Base-by-base conservation (phyloP, 2,797 vertebrate genomes). In the Smutsia temminckii region DNA sequence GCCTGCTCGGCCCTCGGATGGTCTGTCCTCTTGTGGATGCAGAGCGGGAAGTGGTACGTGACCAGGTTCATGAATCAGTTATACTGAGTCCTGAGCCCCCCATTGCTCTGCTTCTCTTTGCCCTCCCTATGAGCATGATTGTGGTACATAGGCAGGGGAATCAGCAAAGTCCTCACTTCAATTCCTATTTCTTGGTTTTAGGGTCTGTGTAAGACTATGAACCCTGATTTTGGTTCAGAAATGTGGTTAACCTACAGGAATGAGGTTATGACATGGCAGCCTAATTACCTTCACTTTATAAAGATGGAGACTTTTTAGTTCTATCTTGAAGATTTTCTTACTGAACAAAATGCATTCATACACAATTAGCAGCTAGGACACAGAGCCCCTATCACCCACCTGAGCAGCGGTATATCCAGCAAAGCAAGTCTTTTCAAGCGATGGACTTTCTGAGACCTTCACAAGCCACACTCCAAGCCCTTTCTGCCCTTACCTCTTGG, bases 401-500 rank as follows among this genome's bases (percentile, higher is more conserved):
- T 25, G 11, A 46, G 8, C 1, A 16, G n/a, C 10, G 12, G 34
- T 17, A 71, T 79, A 86, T 83, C 40, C 34, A 37, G 74, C 75
- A 78, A 63, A 91, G 66, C 23, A 6, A 77, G 78, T 57, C 37
- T 96, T 85, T 64, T n/a, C 49, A 59, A 66, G 46, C 0, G 0
- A 11, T 3, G 32, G 37, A 32, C 21, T 90, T 89, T 64, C 81
- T 20, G 78, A 29, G 78, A 49, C 61, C 9, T 17, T 68, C 80
- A 37, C 34, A 55, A 63, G 83, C 27, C 59, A 10, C 20, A 8
- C 20, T 34, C 42, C 32, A 21, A 3, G 29, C 11, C 3, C 51
- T 0, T 14, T 27, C 53, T 68, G 69, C 27, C 79, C 98, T 98
- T 98, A 99, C 98, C 98, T 98, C 95, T 95, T 96, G 84, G 8